Conservation (phyloP, 2,797 vertebrate species). For the Typhlichthys eigenmanni region DNA sequence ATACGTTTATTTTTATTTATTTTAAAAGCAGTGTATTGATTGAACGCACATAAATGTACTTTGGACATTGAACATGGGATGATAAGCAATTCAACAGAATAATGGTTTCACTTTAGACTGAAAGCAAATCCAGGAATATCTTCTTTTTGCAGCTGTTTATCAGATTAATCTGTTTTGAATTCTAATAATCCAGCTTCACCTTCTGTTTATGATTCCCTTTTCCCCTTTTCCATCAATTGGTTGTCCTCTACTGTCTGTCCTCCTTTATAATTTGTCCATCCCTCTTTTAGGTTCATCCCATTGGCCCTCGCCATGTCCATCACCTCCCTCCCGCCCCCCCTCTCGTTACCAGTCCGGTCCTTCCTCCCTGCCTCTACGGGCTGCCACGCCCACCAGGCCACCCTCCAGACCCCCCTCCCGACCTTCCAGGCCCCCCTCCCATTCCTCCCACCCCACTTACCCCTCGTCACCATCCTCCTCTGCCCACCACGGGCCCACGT, state of each 20-base stretch:
- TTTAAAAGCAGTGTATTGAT: too few species aligned
- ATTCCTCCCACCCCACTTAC: conserved; percentile 97
- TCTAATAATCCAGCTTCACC: conserved; percentile 37
- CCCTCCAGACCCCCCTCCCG: conserved; percentile 99
- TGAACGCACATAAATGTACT: too few species aligned
- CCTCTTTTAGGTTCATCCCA: conserved; percentile 82
- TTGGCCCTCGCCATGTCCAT: conserved; percentile 99
- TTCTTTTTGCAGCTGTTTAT: conserved; percentile 8
- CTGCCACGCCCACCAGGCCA: conserved; percentile 97
- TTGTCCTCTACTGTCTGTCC: conserved; percentile 88
- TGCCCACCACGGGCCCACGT: conserved; percentile 95
- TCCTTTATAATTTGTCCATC: conserved; percentile 90
- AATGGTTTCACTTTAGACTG: too few species aligned
- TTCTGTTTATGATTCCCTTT: conserved; percentile 69
- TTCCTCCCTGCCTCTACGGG: conserved; percentile 98
- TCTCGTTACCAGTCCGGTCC: conserved; percentile 99
- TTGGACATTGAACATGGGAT: too few species aligned
- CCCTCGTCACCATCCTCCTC: conserved; percentile 94
- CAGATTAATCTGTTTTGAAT: conserved; percentile 28
- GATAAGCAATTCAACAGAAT: too few species aligned
- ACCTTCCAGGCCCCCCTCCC: conserved; percentile 97
- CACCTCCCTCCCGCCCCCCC: conserved; percentile 99
- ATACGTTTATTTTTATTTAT: too few species aligned
- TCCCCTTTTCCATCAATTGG: conserved; percentile 56
- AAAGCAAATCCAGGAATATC: too few species aligned